Evolutionary conservation across 1,140 invertebrate genomes (phyloP), one percentile per base, ranked within the genome.

Genomic region (Drosophila oshimai): DNA sequence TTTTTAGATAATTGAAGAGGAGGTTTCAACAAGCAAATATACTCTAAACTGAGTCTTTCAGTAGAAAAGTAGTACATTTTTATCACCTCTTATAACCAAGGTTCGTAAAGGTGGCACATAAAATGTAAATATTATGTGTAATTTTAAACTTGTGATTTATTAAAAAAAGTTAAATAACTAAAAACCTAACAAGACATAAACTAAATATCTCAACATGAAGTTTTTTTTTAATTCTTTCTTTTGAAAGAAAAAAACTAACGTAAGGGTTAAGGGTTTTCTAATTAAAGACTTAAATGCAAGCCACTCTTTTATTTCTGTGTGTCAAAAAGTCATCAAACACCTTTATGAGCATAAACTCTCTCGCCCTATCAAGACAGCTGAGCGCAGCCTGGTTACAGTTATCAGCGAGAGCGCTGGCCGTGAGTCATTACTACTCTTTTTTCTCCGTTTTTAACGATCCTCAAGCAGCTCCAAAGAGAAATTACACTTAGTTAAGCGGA

Each of bases 351-450:
- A n/a, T n/a, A n/a, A n/a, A n/a, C n/a, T n/a, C n/a, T n/a, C n/a
- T 15, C 5, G 33, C 26, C 17, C 15, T 28, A 20, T 47, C 39
- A 17, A 10, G 20, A 10, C 46, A 26, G 31, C 24, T 15, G 17
- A 53, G 49, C 67, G 17, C 26, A 24, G 47, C 46, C n/a, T 49
- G 31, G 39, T 41, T 54, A 74, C 39, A 81, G 57, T 78, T 83
- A 83, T 84, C 79, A 68, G 60, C 22, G n/a, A 46, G 15, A 41
- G 54, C 36, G 45, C 50, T 28, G 44, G 34, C 39, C 36, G 46
- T 79, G 74, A 84, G 53, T 83, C 78, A 83, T 50, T 49, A 24
- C 22, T 65, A 37, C 46, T 39, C 61, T 62, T 46, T 77, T 54
- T 45, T 29, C 29, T 28, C 2, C 5, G 7, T 36, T 55, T 42